Evolutionary conservation across 1,140 invertebrate genomes (phyloP).

Genomic region (Physella acuta): DNA sequence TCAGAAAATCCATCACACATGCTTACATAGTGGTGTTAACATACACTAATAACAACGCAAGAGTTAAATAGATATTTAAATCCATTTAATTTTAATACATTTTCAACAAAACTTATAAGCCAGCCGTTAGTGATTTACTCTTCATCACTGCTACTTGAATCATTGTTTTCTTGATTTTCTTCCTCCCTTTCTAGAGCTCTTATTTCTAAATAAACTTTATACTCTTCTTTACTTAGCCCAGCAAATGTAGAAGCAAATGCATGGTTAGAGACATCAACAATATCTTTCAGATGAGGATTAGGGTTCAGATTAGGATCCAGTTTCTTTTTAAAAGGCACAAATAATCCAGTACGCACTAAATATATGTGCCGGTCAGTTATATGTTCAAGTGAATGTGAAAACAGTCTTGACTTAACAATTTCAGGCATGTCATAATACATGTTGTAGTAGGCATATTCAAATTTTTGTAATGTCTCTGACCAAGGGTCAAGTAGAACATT

Average conservation of each 20-base stretch:
- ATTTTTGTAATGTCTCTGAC: slow-evolving; percentile 4
- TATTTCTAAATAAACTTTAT: slow-evolving; percentile 10
- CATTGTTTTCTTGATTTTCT: background rate
- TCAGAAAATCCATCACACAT: too few species aligned
- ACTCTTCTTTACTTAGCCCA: background rate
- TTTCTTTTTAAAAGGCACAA: slow-evolving; percentile 11
- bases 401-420: background rate
- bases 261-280: background rate
- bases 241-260: background rate
- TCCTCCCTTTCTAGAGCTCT: slow-evolving; percentile 17
- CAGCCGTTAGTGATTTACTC: background rate
- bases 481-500: slow-evolving; percentile 10
- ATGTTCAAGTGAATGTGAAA: background rate
- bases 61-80: too few species aligned
- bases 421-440: slow-evolving; percentile 9
- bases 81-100: background rate
- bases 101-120: background rate
- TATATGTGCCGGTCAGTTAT: slow-evolving; percentile 16
- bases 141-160: background rate
- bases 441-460: slow-evolving; percentile 18
- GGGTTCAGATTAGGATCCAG: slow-evolving; percentile 11
- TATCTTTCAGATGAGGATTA: slow-evolving; percentile 9
- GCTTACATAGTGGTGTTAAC: too few species aligned
- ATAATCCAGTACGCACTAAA: slow-evolving; percentile 11
- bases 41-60: too few species aligned